A percentile compares a stretch with the other conserved stretches of the same genome.
Evolutionary conservation across 2,797 vertebrate species (phyloP).

Genomic region (Falco naumanni): DNA sequence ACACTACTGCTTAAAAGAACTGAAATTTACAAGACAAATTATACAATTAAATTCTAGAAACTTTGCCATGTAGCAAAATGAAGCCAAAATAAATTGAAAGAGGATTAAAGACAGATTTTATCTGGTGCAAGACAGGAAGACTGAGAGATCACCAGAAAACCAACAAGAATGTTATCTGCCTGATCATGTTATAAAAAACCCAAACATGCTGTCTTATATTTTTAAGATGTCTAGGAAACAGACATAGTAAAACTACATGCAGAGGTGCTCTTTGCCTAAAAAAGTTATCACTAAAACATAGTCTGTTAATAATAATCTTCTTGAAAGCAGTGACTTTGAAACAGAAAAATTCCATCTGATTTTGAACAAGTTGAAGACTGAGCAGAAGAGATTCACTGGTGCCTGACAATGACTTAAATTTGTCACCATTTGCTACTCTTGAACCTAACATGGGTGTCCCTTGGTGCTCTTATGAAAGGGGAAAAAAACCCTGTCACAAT

Average conservation of each 20-base stretch:
- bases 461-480: not conserved
- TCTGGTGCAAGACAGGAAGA: not conserved
- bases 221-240: not conserved
- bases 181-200: not conserved
- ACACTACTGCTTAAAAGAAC: not conserved
- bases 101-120: not conserved
- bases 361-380: not conserved
- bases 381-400: not conserved
- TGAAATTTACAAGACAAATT: not conserved
- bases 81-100: not conserved
- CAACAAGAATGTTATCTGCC: not conserved
- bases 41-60: not conserved
- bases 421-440: not conserved
- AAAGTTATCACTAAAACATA: not conserved
- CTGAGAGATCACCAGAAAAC: not conserved
- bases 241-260: not conserved
- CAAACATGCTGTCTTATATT: rapidly evolving
- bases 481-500: not conserved
- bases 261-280: not conserved
- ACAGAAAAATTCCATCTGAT: not conserved
- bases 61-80: not conserved
- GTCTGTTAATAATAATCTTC: not conserved
- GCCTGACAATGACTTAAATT: not conserved
- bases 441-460: not conserved
- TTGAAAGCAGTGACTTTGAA: not conserved